Conservation (phyloP, 2,113 vertebrate species). For the Gambusia affinis region DNA sequence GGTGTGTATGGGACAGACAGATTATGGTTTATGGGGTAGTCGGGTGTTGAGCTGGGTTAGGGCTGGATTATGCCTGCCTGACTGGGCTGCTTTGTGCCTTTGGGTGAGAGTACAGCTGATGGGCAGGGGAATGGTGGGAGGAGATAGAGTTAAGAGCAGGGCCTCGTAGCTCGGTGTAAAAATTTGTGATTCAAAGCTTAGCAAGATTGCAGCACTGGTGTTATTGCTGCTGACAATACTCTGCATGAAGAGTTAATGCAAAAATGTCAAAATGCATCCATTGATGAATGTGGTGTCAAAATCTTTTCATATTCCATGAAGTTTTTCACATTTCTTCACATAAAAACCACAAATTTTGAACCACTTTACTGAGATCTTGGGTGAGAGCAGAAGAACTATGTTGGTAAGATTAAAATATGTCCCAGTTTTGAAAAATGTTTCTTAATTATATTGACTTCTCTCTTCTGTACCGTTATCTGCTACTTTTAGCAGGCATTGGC, state of each 20-base stretch:
- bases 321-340: background rate
- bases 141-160: background rate
- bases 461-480: too few species aligned
- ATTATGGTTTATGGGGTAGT: constrained; percentile 1
- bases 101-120: constrained; percentile 28
- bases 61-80: constrained; percentile 42
- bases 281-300: background rate
- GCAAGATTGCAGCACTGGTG: background rate
- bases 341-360: too few species aligned
- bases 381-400: too few species aligned
- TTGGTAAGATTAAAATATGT: too few species aligned
- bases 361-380: background rate
- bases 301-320: background rate
- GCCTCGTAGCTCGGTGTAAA: background rate
- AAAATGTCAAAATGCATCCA: background rate
- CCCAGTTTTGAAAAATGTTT: too few species aligned
- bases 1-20: constrained; percentile 20
- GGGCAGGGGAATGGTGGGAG: constrained; percentile 19
- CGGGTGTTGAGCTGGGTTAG: constrained; percentile 8
- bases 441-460: too few species aligned
- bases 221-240: background rate
- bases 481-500: too few species aligned
- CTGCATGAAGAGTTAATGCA: background rate
- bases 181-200: constrained; percentile 4
- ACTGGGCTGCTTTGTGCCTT: constrained; percentile 27